Evolutionary conservation across 2,113 vertebrate species (phyloP), one percentile per base, ranked within the genome.

Genomic region (Phycodurus eques): DNA sequence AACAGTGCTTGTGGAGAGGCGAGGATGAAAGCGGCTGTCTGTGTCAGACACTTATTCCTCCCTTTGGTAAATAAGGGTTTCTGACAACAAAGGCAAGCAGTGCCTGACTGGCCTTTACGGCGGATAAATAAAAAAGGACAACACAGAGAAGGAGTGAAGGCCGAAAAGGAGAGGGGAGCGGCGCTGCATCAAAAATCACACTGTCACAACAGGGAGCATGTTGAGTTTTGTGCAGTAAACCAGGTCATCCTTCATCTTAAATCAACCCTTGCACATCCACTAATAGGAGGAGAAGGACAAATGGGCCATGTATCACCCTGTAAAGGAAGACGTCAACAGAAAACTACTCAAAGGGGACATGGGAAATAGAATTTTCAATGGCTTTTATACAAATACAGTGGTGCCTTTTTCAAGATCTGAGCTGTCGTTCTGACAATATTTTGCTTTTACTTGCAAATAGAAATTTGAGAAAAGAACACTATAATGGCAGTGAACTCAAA

Each of bases 11-110:
- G 89, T 86, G 88, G 92, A 91, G 71, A 92, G 86, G 76, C 78
- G 3, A 79, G 92, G 92, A 94, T 94, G 89, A 94, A 94, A 94
- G 92, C 88, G 83, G 75, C 84, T 84, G 87, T 91, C 90, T 88
- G 80, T 92, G 93, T 94, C 92, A 92, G 86, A 92, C 93, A 92
- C 92, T 93, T 92, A 92, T 90, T 88, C 79, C 85, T 80, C 89
- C 91, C 92, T 93, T 92, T 93, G 90, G 90, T 91, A 93, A 93
- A 94, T 92, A 93, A 93, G 92, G 91, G 90, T 89, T 92, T 92
- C 92, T 93, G 93, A 93, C 93, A 93, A 94, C 93, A 94, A 93
- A 94, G 93, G 83, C 61, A 84, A 90, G 89, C 76, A 88, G 90
- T 61, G 86, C 87, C 89, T 90, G 90, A 91, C 90, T 92, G 89